A percentile compares a stretch with the other conserved stretches of the same genome.
phyloP scores from a whole-genome alignment of 1,140 invertebrate species.

The Pachyrhynchus sulphureomaculatus region DNA sequence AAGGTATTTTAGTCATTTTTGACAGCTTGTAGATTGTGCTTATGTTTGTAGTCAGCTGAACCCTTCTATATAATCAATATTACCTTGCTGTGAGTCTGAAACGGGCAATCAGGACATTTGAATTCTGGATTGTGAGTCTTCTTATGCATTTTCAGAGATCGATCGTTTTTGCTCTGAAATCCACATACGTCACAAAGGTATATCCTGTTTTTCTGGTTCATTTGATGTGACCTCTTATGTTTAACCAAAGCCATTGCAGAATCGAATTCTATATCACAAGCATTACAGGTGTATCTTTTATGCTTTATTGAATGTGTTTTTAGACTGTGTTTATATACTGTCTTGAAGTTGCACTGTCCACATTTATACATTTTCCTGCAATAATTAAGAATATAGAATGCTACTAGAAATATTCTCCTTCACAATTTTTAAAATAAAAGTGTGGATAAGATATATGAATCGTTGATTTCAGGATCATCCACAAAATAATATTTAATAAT shows the following conservation, averaged over 20 bases:
- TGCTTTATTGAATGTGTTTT: slow-evolving; percentile 25
- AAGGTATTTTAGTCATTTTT: no score
- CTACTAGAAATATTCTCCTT: no score
- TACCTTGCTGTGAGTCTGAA: slow-evolving; percentile 29
- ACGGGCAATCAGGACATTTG: slow-evolving; percentile 28
- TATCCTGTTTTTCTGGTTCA: slow-evolving; percentile 15
- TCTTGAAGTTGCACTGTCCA: slow-evolving; percentile 23
- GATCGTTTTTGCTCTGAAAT: slow-evolving; percentile 26
- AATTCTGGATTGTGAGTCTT: slow-evolving; percentile 27
- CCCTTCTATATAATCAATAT: no score
- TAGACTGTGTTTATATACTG: slow-evolving; percentile 18
- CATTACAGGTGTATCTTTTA: slow-evolving; percentile 18
- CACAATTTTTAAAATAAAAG: no score
- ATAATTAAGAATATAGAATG: no score
- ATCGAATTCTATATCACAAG: slow-evolving; percentile 18
- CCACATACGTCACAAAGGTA: slow-evolving; percentile 27
- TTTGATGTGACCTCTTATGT: slow-evolving; percentile 14
- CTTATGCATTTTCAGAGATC: slow-evolving; percentile 25
- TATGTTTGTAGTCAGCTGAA: no score
- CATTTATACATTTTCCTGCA: slow-evolving; percentile 18
- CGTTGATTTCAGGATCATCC: no score
- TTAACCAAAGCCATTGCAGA: slow-evolving; percentile 18
- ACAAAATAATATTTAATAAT: no score
- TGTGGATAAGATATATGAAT: no score
- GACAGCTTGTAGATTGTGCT: no score